These are phyloP conservation scores for Aphidoletes aphidimyza DNA, from an alignment of 2,888 invertebrate genomes.

Conservation along the genomic window DNA sequence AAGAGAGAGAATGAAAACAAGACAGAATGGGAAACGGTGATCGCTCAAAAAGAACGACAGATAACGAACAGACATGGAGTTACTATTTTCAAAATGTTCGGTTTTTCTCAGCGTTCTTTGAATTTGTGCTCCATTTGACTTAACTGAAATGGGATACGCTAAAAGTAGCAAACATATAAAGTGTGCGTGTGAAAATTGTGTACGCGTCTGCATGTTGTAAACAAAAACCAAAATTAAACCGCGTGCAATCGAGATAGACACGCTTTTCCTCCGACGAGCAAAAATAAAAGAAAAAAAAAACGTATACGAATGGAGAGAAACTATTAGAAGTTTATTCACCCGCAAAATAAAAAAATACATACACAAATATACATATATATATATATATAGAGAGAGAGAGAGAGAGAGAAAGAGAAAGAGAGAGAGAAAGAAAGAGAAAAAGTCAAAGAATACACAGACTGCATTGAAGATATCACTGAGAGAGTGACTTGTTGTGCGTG, in stretches of 20 bases:
- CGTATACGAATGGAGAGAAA: conserved; percentile 33
- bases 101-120: conserved; percentile 44
- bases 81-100: not conserved
- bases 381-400: conserved; percentile 13
- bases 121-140: conserved; percentile 51
- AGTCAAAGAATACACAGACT: not conserved
- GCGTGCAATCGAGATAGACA: conserved; percentile 49
- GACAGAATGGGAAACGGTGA: conserved; percentile 23
- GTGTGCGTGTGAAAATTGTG: conserved; percentile 49
- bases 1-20: not conserved
- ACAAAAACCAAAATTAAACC: conserved; percentile 51
- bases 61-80: conserved; percentile 36
- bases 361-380: conserved; percentile 11
- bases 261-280: conserved; percentile 51
- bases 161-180: conserved; percentile 40
- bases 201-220: conserved; percentile 38
- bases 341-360: conserved; percentile 14
- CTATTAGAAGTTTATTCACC: conserved; percentile 52
- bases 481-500: conserved; percentile 20
- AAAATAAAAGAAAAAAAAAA: not conserved
- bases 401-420: not conserved
- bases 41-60: not conserved
- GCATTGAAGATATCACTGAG: conserved; percentile 37
- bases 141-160: conserved; percentile 38
- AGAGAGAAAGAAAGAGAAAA: not conserved